These are phyloP conservation scores for Umimayanthus chanpuru DNA, from an alignment of 92 coral and sea anemone genomes.

Conservation along the genomic window DNA sequence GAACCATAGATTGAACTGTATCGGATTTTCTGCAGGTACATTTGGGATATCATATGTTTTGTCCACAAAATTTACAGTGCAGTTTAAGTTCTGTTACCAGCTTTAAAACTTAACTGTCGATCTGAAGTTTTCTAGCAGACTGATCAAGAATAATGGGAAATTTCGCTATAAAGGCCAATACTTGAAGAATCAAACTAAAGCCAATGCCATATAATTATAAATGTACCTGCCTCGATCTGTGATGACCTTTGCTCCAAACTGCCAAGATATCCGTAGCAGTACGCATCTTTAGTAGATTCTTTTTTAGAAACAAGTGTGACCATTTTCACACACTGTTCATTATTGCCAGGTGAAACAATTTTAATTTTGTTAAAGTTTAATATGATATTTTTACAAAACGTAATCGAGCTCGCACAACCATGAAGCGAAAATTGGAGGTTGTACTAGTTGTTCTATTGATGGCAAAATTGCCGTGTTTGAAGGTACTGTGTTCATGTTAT, in stretches of 20 bases:
- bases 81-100: neutral
- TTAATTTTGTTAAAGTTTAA: neutral
- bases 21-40: neutral
- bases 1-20: no score
- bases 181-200: neutral
- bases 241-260: neutral
- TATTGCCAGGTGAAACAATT: neutral
- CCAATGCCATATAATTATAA: neutral
- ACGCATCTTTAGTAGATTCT: neutral
- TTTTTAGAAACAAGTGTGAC: neutral
- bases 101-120: neutral
- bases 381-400: no score
- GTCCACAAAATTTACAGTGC: neutral
- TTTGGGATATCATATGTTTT: neutral
- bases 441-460: neutral
- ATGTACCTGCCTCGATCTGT: neutral
- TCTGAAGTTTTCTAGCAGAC: neutral
- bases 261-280: neutral
- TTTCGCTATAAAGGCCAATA: neutral
- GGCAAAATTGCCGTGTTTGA: neutral
- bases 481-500: slow-evolving; percentile 1
- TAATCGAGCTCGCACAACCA: neutral
- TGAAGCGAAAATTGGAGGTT: neutral
- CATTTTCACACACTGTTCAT: neutral
- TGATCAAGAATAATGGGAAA: neutral